Evolutionary conservation across 1,140 invertebrate species (phyloP).

Genomic region (Ceratina calcarata): DNA sequence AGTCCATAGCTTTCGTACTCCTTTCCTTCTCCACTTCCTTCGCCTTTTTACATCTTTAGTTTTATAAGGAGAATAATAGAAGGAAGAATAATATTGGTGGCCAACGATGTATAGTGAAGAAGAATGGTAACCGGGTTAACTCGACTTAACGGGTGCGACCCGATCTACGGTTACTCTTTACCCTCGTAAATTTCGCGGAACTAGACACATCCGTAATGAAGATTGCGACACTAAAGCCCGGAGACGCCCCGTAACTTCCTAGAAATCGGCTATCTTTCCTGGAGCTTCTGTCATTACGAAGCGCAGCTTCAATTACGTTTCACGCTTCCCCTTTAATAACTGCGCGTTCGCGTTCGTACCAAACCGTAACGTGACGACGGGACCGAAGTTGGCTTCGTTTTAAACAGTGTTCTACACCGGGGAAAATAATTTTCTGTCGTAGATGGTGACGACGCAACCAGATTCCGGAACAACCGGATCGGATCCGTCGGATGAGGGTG

Average conservation of each 20-base stretch:
- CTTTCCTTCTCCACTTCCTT: too few relatives aligned
- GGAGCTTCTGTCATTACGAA: neutral
- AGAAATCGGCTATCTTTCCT: neutral
- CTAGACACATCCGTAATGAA: neutral
- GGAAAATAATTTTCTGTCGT: conserved; percentile 39
- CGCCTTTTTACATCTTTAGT: too few relatives aligned
- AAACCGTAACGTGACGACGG: neutral
- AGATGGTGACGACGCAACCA: conserved; percentile 90
- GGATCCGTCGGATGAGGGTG: conserved; percentile 81
- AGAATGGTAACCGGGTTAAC: neutral
- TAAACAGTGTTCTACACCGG: neutral
- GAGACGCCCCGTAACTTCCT: neutral
- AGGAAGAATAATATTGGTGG: too few relatives aligned
- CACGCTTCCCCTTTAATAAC: neutral
- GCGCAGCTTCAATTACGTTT: conserved; percentile 2
- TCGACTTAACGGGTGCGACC: neutral
- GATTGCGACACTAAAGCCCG: neutral
- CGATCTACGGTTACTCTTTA: neutral
- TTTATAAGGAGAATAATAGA: too few relatives aligned
- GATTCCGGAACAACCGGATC: conserved; percentile 81
- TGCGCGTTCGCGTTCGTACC: neutral
- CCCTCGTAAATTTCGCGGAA: neutral
- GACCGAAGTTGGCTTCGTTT: neutral
- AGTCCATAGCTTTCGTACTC: too few relatives aligned
- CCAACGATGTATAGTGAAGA: too few relatives aligned